phyloP scores from a whole-genome alignment of 2,888 invertebrate species.

The Pyrrhia umbra region DNA sequence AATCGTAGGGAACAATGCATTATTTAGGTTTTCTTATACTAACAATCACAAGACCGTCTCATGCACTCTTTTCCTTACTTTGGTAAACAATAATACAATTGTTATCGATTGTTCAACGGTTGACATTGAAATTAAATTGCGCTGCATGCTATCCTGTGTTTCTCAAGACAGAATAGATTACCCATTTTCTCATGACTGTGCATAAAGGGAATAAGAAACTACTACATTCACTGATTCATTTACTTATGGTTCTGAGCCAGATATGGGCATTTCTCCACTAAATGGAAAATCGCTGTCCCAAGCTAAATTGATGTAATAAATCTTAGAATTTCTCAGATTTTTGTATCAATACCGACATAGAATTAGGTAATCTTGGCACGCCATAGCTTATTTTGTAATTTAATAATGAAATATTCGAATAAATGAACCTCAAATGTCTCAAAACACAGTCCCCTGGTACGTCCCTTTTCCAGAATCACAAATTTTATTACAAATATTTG shows the following conservation, averaged over 20 bases:
- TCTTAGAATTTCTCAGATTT: too few relatives aligned
- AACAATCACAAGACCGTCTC: constrained; percentile 28
- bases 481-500: too few relatives aligned
- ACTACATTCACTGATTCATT: constrained; percentile 8
- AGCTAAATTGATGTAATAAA: too few relatives aligned
- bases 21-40: constrained; percentile 30
- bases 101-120: constrained; percentile 21
- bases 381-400: too few relatives aligned
- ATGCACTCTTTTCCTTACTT: constrained; percentile 34
- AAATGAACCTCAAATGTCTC: too few relatives aligned
- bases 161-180: constrained; percentile 2
- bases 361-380: too few relatives aligned
- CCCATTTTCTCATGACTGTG: not conserved
- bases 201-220: not conserved
- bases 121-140: constrained; percentile 38
- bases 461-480: too few relatives aligned
- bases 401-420: too few relatives aligned
- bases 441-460: too few relatives aligned
- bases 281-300: too few relatives aligned
- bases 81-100: constrained; percentile 39
- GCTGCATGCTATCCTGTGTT: constrained; percentile 1
- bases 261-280: constrained; percentile 12
- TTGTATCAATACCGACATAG: too few relatives aligned
- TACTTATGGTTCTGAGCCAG: constrained; percentile 10
- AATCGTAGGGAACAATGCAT: constrained; percentile 32